Conservation (phyloP, 2,797 vertebrate genomes). For the Melanotaenia boesemani region DNA sequence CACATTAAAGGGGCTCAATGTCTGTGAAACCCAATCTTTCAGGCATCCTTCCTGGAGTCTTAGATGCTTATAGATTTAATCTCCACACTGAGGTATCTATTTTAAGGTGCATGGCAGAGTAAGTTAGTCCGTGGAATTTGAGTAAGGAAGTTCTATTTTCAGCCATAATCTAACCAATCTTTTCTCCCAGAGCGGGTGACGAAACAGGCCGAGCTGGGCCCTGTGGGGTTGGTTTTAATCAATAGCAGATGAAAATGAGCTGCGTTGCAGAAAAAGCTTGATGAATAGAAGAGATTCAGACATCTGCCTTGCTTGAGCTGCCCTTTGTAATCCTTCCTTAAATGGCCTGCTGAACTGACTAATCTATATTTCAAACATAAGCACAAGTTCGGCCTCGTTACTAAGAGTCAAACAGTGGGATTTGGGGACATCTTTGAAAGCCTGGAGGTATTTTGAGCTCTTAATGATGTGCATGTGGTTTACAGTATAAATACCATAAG, state of each 20-base stretch:
- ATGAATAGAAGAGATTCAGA: constrained; percentile 45
- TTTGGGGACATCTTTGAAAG: constrained; percentile 49
- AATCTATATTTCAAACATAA: constrained; percentile 65
- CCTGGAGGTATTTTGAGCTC: constrained; percentile 30
- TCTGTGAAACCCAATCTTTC: constrained; percentile 72
- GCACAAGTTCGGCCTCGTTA: constrained; percentile 48
- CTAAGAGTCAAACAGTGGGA: constrained; percentile 50
- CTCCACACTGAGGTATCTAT: constrained; percentile 73
- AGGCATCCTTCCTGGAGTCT: constrained; percentile 72
- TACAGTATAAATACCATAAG: constrained; percentile 29
- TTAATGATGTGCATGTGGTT: constrained; percentile 47
- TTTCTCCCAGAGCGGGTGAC: constrained; percentile 59
- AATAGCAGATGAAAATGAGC: constrained; percentile 83
- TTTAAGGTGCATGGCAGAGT: constrained; percentile 66
- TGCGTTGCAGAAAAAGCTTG: constrained; percentile 65
- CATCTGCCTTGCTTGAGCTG: constrained; percentile 64
- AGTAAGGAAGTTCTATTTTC: constrained; percentile 78
- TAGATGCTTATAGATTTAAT: constrained; percentile 67
- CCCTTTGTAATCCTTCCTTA: constrained; percentile 60
- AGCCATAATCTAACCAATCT: constrained; percentile 69
- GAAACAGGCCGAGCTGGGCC: constrained; percentile 55
- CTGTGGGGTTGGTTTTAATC: constrained; percentile 75
- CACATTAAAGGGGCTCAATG: constrained; percentile 64
- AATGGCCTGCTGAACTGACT: constrained; percentile 50
- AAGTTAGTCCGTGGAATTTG: constrained; percentile 66